Percentiles rank a stretch among this genome's conserved stretches.
Conservation (phyloP, 2,797 vertebrate species). For the Sebastes steindachneri region DNA sequence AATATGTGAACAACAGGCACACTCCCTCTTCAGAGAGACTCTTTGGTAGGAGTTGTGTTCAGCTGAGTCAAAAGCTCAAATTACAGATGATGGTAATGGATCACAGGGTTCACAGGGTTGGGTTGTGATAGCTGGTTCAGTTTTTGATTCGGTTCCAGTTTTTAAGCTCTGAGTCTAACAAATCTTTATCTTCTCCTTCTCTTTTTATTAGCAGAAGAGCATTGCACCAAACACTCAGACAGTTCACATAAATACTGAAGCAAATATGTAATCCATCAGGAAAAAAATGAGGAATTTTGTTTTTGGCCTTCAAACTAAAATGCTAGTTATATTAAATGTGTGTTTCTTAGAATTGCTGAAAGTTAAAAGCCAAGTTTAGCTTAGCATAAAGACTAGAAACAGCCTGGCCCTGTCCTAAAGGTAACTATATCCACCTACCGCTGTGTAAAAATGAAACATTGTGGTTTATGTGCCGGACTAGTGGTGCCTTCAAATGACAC, state of each 20-base stretch:
- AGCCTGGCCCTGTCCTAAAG: no score
- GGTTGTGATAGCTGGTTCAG: background rate
- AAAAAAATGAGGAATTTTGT: background rate
- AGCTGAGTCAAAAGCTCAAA: conserved; percentile 2
- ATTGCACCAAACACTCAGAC: background rate
- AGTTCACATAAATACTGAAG: background rate
- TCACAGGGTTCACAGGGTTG: background rate
- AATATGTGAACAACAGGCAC: background rate
- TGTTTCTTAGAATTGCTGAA: background rate
- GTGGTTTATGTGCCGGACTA: background rate
- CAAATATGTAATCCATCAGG: background rate
- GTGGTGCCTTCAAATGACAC: no score
- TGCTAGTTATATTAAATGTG: background rate
- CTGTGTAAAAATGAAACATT: background rate
- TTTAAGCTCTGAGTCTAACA: background rate
- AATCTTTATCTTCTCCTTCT: background rate
- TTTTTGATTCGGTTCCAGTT: background rate
- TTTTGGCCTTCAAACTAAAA: background rate
- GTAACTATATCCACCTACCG: background rate
- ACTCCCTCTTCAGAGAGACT: background rate
- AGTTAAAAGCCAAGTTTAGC: background rate
- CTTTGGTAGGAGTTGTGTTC: background rate
- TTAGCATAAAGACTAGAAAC: background rate
- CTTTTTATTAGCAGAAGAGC: background rate
- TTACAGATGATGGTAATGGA: conserved; percentile 6